Base-by-base conservation (phyloP, 2,888 invertebrate genomes). In the Coelinius sp. region DNA sequence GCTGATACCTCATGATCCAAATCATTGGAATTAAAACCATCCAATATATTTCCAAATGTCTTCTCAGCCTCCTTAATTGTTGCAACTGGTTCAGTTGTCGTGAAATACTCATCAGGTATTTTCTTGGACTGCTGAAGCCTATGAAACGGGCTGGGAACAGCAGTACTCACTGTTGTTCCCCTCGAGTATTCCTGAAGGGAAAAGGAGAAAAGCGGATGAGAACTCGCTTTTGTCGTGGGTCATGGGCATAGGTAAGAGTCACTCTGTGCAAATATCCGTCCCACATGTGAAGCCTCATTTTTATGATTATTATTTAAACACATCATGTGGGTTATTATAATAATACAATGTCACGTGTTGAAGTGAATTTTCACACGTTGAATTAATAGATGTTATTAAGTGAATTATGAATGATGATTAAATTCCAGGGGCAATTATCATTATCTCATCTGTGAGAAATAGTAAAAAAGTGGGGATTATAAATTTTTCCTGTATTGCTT, bases 71-170 rank as follows among this genome's bases (percentile, higher is more conserved):
- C 67, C 20, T 68, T 49, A 24, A 56, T 72, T 12, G 73, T 65
- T 4, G 76, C 62, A 8, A 73, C 73, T 12, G 80, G 77, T 53
- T 83, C 80, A 5, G 81, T 80, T 3, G 93, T 93, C 0, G 93
- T 93, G 52, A 95, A 90, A 86, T 92, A 95, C 79, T 94, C 93
- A 2, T 92, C 90, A 1, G 95, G 95, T 77, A 95, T 95, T 85
- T 93, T 91, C 84, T 95, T 95, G 1, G 94, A 91, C 1, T 90
- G 89, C 0, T 89, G 90, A 64, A 92, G 90, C 75, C 87, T 80
- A 14, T 81, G 83, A 17, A 82, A 79, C 17, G 82, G 80, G 74
- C 81, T 86, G n/a, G 83, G 81, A 2, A 77, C 68, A 56, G 78
- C 74, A 44, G 83, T 83, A 59, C 83, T 83, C 12, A 77, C 78